Conservation (phyloP, 2,113 vertebrate species). For the Ptyas mucosa region DNA sequence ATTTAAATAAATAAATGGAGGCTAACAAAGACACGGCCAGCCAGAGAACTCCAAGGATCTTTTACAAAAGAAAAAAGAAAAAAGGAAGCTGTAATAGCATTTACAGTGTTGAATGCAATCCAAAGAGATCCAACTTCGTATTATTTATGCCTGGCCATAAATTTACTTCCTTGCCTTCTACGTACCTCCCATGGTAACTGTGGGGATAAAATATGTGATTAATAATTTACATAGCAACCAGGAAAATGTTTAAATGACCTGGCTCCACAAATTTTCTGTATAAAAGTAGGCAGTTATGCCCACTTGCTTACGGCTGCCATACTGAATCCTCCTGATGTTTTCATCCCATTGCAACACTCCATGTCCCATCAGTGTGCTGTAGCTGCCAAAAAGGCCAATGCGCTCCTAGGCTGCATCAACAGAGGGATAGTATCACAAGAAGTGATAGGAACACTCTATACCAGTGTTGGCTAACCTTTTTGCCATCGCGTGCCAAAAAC, state of each 20-base stretch:
- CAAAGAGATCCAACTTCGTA: background rate
- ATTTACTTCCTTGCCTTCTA: background rate
- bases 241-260: background rate
- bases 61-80: background rate
- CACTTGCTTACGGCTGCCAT: background rate
- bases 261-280: background rate
- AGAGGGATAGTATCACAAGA: background rate
- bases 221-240: background rate
- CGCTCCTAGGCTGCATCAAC: background rate
- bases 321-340: background rate
- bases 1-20: background rate
- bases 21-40: background rate
- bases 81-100: background rate
- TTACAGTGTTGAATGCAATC: background rate
- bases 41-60: background rate
- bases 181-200: background rate
- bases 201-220: background rate
- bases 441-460: background rate
- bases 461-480: no score
- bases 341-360: background rate
- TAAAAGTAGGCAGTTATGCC: background rate
- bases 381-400: background rate
- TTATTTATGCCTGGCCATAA: background rate
- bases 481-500: no score
- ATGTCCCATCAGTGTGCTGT: background rate